Percentiles rank a stretch among this genome's conserved stretches.
Evolutionary conservation across 2,888 invertebrate genomes (phyloP).

Genomic region (Physocephala rufipes): DNA sequence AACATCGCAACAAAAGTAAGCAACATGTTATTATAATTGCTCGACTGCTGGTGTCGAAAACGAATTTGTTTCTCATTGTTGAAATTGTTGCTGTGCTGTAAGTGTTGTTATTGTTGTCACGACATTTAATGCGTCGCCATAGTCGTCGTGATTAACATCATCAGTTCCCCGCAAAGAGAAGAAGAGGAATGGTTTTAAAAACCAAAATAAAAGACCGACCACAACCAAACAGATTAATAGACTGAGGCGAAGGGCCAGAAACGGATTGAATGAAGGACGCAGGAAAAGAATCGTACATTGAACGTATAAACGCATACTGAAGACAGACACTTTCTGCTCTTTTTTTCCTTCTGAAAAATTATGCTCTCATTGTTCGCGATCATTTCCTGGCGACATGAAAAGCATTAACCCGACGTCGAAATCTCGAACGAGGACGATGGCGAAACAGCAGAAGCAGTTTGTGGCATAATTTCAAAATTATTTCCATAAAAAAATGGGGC

Average conservation of each 20-base stretch:
- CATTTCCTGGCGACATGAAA: no score
- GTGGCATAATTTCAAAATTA: constrained; percentile 30
- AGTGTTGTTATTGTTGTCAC: constrained; percentile 4
- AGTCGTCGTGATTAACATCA: background rate
- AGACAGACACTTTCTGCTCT: constrained; percentile 36
- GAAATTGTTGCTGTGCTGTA: constrained; percentile 17
- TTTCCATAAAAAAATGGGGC: background rate
- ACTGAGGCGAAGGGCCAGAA: no score
- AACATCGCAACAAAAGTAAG: constrained; percentile 43
- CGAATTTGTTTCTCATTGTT: constrained; percentile 40
- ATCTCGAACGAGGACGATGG: no score
- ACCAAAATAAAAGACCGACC: no score
- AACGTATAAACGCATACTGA: constrained; percentile 2
- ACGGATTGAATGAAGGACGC: no score
- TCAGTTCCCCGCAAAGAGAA: no score
- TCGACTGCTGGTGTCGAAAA: constrained; percentile 45
- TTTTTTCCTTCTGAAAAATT: constrained; percentile 46
- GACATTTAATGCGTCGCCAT: background rate
- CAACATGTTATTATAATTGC: no score
- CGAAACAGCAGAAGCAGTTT: background rate
- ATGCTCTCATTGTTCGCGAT: constrained; percentile 50
- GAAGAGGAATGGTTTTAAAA: no score
- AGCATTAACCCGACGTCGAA: no score
- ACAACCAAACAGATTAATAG: no score
- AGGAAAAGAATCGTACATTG: no score